Percentiles rank a stretch among this genome's conserved stretches.
These are phyloP conservation scores for Rissa tridactyla DNA, from an alignment of 2,113 vertebrate species.

Conservation along the genomic window DNA sequence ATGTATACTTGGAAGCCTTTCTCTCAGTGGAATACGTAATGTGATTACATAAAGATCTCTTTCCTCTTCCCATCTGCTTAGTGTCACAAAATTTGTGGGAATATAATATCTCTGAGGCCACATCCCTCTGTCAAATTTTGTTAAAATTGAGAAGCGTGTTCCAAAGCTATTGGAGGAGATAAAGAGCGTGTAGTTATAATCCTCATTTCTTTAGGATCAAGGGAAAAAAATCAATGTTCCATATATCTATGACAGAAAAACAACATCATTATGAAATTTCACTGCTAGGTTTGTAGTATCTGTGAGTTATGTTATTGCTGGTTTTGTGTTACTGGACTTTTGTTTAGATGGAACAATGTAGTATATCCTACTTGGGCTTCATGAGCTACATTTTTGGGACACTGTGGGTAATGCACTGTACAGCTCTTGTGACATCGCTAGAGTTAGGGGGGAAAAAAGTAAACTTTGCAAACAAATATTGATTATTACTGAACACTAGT, in stretches of 20 bases:
- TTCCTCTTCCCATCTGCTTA: conserved; percentile 30
- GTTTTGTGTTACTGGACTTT: neutral
- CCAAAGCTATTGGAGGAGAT: neutral
- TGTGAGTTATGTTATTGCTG: neutral
- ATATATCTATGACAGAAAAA: neutral
- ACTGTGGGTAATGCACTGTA: neutral
- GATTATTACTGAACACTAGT: neutral
- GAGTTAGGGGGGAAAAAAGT: neutral
- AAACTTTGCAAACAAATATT: neutral
- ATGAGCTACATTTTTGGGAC: neutral
- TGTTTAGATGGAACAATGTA: neutral
- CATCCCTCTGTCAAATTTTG: neutral
- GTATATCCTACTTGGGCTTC: neutral
- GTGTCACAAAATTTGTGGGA: conserved; percentile 26
- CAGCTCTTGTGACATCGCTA: neutral
- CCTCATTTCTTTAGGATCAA: neutral
- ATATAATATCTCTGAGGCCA: neutral
- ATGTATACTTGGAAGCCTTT: neutral
- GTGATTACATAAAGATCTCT: conserved; percentile 16
- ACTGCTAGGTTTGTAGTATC: neutral
- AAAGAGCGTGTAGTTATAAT: neutral
- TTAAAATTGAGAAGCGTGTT: neutral
- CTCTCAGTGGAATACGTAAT: neutral
- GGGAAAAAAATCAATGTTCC: neutral
- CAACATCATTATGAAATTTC: neutral